These are phyloP conservation scores for Hypotaenidia okinawae DNA, from an alignment of 2,797 vertebrate species.

Conservation along the genomic window DNA sequence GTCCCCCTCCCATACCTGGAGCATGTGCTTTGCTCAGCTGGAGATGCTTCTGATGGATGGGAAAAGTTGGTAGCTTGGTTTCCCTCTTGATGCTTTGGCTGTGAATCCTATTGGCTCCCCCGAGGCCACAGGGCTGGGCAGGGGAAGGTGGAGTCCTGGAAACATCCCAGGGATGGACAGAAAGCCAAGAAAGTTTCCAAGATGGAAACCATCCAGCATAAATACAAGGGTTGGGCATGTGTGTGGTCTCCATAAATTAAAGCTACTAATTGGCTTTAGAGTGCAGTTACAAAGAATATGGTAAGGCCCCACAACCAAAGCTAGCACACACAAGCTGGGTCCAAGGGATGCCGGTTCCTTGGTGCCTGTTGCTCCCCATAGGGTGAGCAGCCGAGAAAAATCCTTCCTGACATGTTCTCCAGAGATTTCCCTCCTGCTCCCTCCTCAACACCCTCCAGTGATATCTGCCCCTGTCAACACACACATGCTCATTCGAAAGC, in stretches of 20 bases:
- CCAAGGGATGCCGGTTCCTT: not conserved
- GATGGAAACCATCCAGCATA: constrained; percentile 23
- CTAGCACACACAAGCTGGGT: not conserved
- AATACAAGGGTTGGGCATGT: not conserved
- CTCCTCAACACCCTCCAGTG: constrained; percentile 56
- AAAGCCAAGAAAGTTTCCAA: constrained; percentile 15
- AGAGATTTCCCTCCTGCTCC: constrained; percentile 32
- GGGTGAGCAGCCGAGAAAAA: not conserved
- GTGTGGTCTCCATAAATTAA: constrained; percentile 50
- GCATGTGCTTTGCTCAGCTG: not conserved
- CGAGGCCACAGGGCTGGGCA: not conserved
- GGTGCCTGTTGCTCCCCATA: not conserved
- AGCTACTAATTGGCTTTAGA: constrained; percentile 25
- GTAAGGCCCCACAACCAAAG: not conserved
- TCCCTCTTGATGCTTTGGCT: not conserved
- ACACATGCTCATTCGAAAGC: not conserved
- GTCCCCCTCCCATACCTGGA: not conserved
- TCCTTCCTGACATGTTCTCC: constrained; percentile 28
- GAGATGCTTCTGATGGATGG: not conserved
- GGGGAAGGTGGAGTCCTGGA: constrained; percentile 30
- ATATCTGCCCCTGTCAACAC: constrained; percentile 63
- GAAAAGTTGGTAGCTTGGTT: not conserved
- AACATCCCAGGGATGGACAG: not conserved
- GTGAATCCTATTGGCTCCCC: not conserved
- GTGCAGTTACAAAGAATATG: not conserved